Evolutionary conservation across 2,113 vertebrate species (phyloP).

Genomic region (Oriolus oriolus): DNA sequence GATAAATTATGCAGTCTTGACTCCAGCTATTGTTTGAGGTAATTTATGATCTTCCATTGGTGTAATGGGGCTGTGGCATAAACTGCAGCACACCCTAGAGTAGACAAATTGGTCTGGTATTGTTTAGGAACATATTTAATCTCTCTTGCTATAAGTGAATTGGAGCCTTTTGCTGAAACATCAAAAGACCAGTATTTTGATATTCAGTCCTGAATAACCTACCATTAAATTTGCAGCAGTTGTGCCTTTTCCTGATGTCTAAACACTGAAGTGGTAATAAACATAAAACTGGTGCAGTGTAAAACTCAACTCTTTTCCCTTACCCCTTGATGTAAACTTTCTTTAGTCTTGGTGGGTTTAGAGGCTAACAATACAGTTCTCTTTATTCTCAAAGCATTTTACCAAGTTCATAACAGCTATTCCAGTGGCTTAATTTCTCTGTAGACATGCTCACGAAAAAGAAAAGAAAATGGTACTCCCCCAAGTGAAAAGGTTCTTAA

Average conservation of each 20-base stretch:
- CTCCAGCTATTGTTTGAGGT: constrained; percentile 11
- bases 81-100: not conserved
- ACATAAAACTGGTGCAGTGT: not conserved
- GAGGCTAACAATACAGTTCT: not conserved
- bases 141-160: not conserved
- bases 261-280: not conserved
- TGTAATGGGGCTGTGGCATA: not conserved
- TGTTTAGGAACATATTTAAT: constrained; percentile 34
- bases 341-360: not conserved
- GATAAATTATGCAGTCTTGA: constrained; percentile 39
- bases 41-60: constrained; percentile 51
- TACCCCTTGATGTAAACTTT: not conserved
- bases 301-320: not conserved
- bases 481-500: not conserved
- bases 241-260: not conserved
- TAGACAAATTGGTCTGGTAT: constrained; percentile 51
- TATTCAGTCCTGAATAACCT: not conserved
- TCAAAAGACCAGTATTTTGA: not conserved
- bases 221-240: not conserved
- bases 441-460: not conserved
- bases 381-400: not conserved
- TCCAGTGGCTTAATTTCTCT: not conserved
- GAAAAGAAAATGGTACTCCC: not conserved
- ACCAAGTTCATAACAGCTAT: not conserved
- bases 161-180: not conserved